A percentile compares a stretch with the other conserved stretches of the same genome.
Conservation (phyloP, 2,113 vertebrate genomes). For the Marmota flaviventris region DNA sequence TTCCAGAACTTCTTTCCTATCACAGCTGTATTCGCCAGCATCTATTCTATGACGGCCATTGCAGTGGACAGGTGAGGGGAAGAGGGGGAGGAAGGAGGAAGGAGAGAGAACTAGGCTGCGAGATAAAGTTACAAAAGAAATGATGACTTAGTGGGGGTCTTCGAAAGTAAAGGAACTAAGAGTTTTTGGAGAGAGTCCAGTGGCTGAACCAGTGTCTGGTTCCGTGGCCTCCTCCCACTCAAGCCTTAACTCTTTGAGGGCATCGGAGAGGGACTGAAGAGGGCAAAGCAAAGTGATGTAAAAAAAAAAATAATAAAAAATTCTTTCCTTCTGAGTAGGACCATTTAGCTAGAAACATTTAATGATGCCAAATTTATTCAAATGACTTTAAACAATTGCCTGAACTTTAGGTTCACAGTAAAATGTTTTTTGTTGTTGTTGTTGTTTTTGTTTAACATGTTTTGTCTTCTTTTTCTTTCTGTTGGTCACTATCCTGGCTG, state of each 20-base stretch:
- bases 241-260: not conserved
- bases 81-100: not conserved
- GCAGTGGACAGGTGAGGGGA: conserved; percentile 96
- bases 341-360: not conserved
- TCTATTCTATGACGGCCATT: conserved; percentile 99
- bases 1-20: conserved; percentile 99
- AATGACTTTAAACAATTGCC: not conserved
- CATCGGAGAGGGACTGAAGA: not conserved
- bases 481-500: not conserved
- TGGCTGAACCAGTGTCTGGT: not conserved
- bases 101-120: not conserved
- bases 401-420: not conserved
- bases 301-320: not conserved
- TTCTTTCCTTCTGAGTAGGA: not conserved
- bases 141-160: not conserved
- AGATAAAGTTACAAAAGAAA: not conserved
- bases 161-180: not conserved
- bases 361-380: not conserved
- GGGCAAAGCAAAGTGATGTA: not conserved
- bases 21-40: conserved; percentile 97
- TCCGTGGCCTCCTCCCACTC: not conserved
- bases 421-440: not conserved
- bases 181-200: not conserved
- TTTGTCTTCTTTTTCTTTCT: not conserved
- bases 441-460: not conserved